phyloP scores from a whole-genome alignment of 2,797 vertebrate species.

The Chelon labrosus region DNA sequence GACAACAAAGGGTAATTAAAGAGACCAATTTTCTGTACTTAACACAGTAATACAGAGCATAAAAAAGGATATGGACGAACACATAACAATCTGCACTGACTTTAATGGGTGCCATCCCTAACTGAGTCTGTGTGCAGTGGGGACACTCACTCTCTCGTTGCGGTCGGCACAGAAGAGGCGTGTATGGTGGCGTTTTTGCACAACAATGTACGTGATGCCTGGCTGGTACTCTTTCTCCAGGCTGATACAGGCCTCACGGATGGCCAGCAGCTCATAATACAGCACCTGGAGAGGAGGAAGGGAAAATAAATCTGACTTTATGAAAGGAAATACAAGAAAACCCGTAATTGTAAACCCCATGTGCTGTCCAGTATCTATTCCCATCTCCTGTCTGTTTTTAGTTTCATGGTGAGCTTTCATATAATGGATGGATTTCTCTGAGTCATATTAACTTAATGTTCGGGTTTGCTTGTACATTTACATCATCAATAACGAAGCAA shows the following conservation, averaged over 20 bases:
- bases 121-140: neutral
- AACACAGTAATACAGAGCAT: constrained; percentile 37
- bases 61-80: constrained; percentile 29
- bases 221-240: constrained; percentile 99
- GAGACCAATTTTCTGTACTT: constrained; percentile 48
- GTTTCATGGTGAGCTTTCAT: neutral
- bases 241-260: constrained; percentile 98
- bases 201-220: constrained; percentile 98
- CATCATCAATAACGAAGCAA: neutral
- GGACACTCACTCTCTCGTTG: constrained; percentile 93
- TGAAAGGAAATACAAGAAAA: neutral
- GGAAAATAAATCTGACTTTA: too few species aligned
- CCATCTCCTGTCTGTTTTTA: neutral
- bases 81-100: constrained; percentile 31
- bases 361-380: neutral
- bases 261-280: constrained; percentile 98
- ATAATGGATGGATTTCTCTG: neutral
- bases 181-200: constrained; percentile 98
- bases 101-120: constrained; percentile 30
- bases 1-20: constrained; percentile 71
- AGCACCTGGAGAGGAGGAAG: constrained; percentile 86
- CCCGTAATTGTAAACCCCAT: neutral
- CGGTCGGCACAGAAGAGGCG: constrained; percentile 98
- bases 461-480: neutral
- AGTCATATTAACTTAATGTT: neutral